Evolutionary conservation across 2,888 invertebrate genomes (phyloP).

Genomic region (Trachelus iudaicus): DNA sequence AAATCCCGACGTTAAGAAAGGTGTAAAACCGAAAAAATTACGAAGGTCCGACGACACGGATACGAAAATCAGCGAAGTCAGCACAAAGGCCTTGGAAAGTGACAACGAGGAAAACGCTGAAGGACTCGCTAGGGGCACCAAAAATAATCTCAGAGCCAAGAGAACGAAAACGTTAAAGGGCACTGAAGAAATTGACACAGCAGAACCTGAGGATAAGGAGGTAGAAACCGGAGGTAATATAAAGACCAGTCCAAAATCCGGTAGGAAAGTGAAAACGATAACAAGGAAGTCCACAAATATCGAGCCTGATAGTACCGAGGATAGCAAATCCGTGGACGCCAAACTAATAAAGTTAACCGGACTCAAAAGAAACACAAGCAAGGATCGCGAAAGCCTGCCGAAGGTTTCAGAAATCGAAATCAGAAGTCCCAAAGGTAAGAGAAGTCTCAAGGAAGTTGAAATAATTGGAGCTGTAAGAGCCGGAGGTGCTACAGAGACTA

Average conservation of each 20-base stretch:
- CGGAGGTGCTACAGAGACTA: conserved; percentile 1
- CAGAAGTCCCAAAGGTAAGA: not conserved
- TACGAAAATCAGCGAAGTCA: conserved; percentile 19
- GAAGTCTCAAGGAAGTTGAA: conserved; percentile 1
- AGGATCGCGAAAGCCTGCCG: conserved; percentile 34
- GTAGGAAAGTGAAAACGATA: conserved; percentile 37
- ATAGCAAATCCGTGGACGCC: conserved; percentile 27
- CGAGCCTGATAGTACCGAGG: conserved; percentile 9
- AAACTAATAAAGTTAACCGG: conserved; percentile 37
- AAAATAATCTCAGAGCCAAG: conserved; percentile 49
- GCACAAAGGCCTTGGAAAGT: conserved; percentile 15
- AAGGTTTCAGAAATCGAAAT: not conserved
- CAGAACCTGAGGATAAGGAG: conserved; percentile 33
- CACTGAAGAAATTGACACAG: conserved; percentile 31
- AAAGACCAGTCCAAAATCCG: conserved; percentile 52
- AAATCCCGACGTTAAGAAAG: conserved; percentile 18
- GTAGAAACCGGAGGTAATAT: conserved; percentile 27
- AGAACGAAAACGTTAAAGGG: conserved; percentile 37
- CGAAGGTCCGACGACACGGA: conserved; percentile 40
- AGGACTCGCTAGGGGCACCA: conserved; percentile 39
- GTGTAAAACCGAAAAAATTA: conserved; percentile 28
- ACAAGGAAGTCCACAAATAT: conserved; percentile 9
- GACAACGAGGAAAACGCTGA: conserved; percentile 20
- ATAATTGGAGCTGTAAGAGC: conserved; percentile 20
- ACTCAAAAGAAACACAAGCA: conserved; percentile 41